Percentiles rank a stretch among this genome's conserved stretches.
Conservation (phyloP, 2,113 vertebrate genomes). For the Oxygymnocypris stewartii region DNA sequence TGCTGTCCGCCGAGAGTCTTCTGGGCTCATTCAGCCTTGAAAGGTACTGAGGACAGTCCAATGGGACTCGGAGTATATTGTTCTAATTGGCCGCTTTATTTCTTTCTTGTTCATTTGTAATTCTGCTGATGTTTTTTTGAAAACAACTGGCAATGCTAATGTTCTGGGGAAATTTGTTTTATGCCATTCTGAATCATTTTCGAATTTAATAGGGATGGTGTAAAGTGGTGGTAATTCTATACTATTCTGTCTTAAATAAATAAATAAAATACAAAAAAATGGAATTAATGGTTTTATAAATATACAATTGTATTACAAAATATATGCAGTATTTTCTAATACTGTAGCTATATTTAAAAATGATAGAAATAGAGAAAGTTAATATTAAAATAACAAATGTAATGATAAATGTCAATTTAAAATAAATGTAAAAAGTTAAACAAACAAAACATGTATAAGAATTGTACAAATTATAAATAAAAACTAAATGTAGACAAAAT, state of each 20-base stretch:
- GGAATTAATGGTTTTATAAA: background rate
- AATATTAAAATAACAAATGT: background rate
- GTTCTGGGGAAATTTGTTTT: slow-evolving; percentile 36
- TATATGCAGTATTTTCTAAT: no score
- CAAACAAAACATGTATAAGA: no score
- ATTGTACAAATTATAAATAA: no score
- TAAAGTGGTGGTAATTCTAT: no score
- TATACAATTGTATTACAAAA: no score
- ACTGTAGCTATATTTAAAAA: background rate
- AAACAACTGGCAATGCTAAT: slow-evolving; percentile 27
- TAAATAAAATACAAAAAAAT: background rate
- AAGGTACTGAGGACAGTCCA: slow-evolving; percentile 6
- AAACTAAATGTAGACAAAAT: no score
- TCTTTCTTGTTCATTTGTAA: slow-evolving; percentile 41
- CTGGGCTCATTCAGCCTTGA: slow-evolving; percentile 32
- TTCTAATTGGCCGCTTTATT: slow-evolving; percentile 32
- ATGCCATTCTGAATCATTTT: slow-evolving; percentile 19
- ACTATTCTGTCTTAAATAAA: background rate
- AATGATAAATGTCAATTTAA: background rate
- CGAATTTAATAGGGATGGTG: slow-evolving; percentile 34
- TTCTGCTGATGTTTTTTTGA: background rate
- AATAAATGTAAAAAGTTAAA: no score
- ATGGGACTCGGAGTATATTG: slow-evolving; percentile 42
- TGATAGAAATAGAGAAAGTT: background rate
- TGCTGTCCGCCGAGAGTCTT: slow-evolving; percentile 53